Evolutionary conservation across 2,888 invertebrate species (phyloP).

Genomic region (Lasioglossum malachurum): DNA sequence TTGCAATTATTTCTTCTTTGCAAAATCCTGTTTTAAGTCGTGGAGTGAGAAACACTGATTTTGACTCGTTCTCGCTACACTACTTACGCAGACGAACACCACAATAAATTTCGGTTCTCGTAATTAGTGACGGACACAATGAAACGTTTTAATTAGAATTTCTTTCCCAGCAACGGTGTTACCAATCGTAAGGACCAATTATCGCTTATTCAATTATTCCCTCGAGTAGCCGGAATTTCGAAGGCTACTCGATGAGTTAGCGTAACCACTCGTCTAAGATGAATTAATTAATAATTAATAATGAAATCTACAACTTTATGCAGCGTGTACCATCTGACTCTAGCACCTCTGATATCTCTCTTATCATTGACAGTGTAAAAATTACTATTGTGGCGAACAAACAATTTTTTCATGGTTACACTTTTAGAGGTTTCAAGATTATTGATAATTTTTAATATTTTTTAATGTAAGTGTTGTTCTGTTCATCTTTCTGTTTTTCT

Average conservation of each 20-base stretch:
- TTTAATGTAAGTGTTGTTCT: background rate
- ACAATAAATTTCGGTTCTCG: constrained; percentile 43
- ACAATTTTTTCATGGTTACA: background rate
- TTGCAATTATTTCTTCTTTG: background rate
- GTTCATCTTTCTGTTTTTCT: background rate
- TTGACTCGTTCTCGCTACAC: constrained; percentile 49
- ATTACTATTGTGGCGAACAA: background rate
- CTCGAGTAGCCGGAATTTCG: background rate
- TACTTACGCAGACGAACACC: constrained; percentile 74
- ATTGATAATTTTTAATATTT: background rate
- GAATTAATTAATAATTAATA: constrained; percentile 38
- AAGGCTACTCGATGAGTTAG: background rate
- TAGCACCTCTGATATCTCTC: background rate
- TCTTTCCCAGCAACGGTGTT: constrained; percentile 1
- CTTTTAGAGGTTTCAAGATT: background rate
- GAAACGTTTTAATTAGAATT: constrained; percentile 19
- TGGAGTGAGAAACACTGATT: constrained; percentile 68
- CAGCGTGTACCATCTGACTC: background rate
- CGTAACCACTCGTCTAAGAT: constrained; percentile 13
- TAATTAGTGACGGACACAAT: constrained; percentile 7
- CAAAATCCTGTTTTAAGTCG: background rate
- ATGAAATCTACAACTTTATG: constrained; percentile 17
- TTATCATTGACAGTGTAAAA: background rate
- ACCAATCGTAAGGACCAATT: constrained; percentile 11
- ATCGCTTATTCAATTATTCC: background rate